Base-by-base conservation (phyloP, 2,797 vertebrate genomes). In the Lithobates pipiens region DNA sequence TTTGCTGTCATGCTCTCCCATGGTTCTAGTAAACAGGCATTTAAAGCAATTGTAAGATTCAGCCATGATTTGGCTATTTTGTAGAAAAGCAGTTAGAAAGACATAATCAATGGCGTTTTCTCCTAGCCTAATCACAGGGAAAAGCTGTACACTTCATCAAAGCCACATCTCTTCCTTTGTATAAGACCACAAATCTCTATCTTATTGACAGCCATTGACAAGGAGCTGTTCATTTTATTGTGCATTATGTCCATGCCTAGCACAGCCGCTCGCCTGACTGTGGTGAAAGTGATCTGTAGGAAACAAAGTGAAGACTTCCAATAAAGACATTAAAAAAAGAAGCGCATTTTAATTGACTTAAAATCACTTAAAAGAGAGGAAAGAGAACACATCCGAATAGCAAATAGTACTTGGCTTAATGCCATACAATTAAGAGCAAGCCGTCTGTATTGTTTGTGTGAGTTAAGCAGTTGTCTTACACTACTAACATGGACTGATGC, bases 401-500 rank as follows among this genome's bases (percentile, higher is more conserved):
- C 79, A 65, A 46, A 46, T 63, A 75, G 74, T 39, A 27, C 29
- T 72, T 83, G 85, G 85, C 85, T 74, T 42, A 6, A 10, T n/a
- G 80, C 85, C 85, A 83, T 34, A 83, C 85, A 86, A 86, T 86
- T 86, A 83, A 57, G 75, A 82, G 75, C 36, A 29, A 69, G 69
- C 71, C 68, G 82, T 67, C 67, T 74, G 80, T 69, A 73, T 73
- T 82, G 79, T 80, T 70, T 81, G 73, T 76, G 68, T 75, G 81
- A 87, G 81, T 76, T 61, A 84, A 83, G 81, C 76, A 61, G 32
- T 87, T 80, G 76, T 83, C 75, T 83, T 27, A 61, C 42, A 80
- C 80, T 73, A 74, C 80, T 73, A 46, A 44, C 80, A 73, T 69
- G 80, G 76, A 57, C 81, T 70, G 70, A 83, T 84, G 86, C 86